Conservation (phyloP, 2,113 vertebrate species). For the Centropus unirufus region DNA sequence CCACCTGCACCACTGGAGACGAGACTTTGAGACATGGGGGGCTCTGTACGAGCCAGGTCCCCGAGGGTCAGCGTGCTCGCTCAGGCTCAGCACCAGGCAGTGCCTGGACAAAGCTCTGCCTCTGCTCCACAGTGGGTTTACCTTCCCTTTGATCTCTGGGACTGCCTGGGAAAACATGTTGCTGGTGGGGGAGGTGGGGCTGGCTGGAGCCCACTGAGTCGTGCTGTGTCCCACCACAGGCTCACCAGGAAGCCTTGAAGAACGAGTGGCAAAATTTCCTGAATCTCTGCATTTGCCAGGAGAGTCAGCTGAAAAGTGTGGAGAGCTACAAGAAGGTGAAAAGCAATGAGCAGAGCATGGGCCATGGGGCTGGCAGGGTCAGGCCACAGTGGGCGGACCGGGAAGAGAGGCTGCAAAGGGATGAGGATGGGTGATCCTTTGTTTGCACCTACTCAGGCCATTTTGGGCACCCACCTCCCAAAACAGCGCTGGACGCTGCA, state of each 20-base stretch:
- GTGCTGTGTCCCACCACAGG: constrained; percentile 67
- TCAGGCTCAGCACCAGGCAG: neutral
- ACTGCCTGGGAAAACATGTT: neutral
- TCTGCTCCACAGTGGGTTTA: neutral
- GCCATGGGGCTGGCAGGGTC: neutral
- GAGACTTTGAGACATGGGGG: neutral
- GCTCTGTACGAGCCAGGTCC: neutral
- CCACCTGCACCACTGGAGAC: neutral
- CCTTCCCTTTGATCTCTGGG: neutral
- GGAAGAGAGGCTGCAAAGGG: neutral
- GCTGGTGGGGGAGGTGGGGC: neutral
- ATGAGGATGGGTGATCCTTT: neutral
- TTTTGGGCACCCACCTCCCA: neutral
- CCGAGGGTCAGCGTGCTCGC: neutral
- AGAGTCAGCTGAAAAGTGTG: constrained; percentile 88
- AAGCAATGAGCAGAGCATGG: rapidly evolving
- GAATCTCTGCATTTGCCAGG: constrained; percentile 96
- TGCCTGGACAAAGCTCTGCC: neutral
- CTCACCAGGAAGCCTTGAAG: constrained; percentile 87
- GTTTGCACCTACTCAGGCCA: neutral
- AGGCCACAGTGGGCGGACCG: neutral
- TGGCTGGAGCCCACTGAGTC: neutral
- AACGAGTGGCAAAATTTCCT: constrained; percentile 96
- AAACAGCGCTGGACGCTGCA: neutral
- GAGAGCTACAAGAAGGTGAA: constrained; percentile 89